Percentiles rank a stretch among this genome's conserved stretches.
Evolutionary conservation across 2,888 invertebrate genomes (phyloP).

Genomic region (Cephus runcator): DNA sequence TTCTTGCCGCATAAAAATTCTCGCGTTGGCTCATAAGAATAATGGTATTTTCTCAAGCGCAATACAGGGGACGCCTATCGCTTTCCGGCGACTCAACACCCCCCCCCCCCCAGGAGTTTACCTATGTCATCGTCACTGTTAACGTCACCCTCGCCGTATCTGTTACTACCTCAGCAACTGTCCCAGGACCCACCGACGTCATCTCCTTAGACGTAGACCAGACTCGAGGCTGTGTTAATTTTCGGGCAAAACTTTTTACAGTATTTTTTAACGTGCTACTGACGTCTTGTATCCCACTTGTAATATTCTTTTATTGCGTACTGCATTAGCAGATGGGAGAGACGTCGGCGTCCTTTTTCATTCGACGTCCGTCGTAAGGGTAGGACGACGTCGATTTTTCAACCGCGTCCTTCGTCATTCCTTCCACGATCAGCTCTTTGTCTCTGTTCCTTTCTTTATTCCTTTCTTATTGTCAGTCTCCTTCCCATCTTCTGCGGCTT

Average conservation of each 20-base stretch:
- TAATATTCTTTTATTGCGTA: neutral
- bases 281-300: neutral
- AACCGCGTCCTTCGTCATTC: neutral
- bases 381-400: neutral
- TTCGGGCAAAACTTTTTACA: neutral
- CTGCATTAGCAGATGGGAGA: neutral
- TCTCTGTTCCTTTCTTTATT: conserved; percentile 20
- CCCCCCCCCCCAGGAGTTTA: neutral
- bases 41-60: neutral
- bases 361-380: neutral
- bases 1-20: neutral
- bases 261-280: neutral
- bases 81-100: neutral
- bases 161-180: neutral
- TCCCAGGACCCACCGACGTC: no score
- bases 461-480: neutral
- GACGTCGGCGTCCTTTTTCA: neutral
- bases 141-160: neutral
- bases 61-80: neutral
- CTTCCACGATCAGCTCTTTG: conserved; percentile 34
- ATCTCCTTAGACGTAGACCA: no score
- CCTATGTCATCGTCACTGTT: neutral
- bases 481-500: conserved; percentile 10
- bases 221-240: neutral
- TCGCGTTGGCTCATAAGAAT: neutral